phyloP scores from a whole-genome alignment of 2,113 vertebrate species.

The Pollachius pollachius region DNA sequence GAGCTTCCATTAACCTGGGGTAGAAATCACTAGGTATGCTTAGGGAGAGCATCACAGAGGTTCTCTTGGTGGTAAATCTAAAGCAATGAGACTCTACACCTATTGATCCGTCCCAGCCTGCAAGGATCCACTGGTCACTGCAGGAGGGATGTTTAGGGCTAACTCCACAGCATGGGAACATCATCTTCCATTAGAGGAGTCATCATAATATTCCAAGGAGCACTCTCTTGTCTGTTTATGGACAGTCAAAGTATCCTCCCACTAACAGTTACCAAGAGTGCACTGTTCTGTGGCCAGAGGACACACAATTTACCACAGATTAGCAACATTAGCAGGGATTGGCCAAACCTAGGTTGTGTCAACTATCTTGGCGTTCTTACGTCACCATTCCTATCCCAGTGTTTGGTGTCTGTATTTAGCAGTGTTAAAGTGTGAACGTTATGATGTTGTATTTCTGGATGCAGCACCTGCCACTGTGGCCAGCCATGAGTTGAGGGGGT shows the following conservation, averaged over 20 bases:
- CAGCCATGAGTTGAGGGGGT: constrained; percentile 23
- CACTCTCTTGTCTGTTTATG: not conserved
- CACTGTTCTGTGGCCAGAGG: constrained; percentile 23
- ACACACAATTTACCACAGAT: not conserved
- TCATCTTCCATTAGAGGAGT: not conserved
- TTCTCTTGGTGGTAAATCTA: too few species aligned
- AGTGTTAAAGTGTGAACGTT: not conserved
- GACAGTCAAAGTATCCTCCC: not conserved
- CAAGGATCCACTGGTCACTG: too few species aligned
- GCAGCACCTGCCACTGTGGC: constrained; percentile 52
- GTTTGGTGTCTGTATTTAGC: constrained; percentile 50
- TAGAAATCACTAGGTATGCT: too few species aligned
- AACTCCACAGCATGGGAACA: not conserved
- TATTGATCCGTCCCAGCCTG: too few species aligned
- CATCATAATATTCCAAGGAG: not conserved
- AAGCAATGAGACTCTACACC: too few species aligned
- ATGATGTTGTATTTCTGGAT: constrained; percentile 42
- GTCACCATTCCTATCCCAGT: not conserved
- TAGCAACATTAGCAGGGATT: too few species aligned
- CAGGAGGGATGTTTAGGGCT: not conserved
- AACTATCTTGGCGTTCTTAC: not conserved
- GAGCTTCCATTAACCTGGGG: too few species aligned
- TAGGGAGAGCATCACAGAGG: too few species aligned
- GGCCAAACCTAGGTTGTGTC: too few species aligned
- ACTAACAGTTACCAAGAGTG: constrained; percentile 35